Evolutionary conservation across 2,797 vertebrate genomes (phyloP).

Genomic region (Sylvilagus floridanus): DNA sequence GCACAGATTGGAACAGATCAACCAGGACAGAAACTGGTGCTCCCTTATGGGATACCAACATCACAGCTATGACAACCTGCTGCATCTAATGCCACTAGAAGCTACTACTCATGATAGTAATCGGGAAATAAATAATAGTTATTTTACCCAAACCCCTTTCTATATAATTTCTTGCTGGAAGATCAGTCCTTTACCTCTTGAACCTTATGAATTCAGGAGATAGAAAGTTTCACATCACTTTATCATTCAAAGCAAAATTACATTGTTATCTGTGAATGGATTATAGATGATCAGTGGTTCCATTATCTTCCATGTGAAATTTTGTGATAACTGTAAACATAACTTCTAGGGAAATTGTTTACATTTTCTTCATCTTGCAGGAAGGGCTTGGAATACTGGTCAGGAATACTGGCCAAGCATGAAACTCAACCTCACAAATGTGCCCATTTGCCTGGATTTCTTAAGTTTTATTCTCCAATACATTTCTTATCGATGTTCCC

Average conservation of each 20-base stretch:
- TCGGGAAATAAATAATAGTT: background rate
- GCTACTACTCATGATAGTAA: too few relatives aligned
- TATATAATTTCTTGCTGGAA: background rate
- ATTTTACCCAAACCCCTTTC: background rate
- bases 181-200: background rate
- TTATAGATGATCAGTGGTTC: background rate
- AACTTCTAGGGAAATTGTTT: background rate
- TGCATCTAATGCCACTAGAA: background rate
- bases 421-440: background rate
- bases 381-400: background rate
- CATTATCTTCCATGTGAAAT: background rate
- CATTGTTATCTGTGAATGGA: background rate
- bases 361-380: background rate
- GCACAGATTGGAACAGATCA: too few relatives aligned
- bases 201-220: background rate
- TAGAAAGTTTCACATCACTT: background rate
- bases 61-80: too few relatives aligned
- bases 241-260: slow-evolving; percentile 4
- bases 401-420: background rate
- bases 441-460: background rate
- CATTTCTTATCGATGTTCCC: background rate
- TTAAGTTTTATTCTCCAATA: background rate
- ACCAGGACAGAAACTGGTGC: too few relatives aligned
- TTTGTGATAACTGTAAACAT: background rate
- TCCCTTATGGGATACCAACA: too few relatives aligned